phyloP scores from a whole-genome alignment of 1,140 invertebrate species.

The Caenorhabditis tropicalis region DNA sequence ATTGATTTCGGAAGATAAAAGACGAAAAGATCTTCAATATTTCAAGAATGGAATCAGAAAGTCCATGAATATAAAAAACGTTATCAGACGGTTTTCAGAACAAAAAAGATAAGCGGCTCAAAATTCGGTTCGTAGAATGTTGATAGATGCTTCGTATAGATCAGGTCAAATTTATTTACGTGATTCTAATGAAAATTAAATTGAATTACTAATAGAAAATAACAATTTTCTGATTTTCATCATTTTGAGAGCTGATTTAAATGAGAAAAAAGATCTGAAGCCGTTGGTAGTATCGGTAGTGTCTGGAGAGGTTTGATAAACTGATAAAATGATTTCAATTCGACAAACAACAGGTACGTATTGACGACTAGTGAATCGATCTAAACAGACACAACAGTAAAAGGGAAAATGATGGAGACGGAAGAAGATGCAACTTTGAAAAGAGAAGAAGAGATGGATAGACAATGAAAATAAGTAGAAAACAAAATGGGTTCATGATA shows the following conservation, averaged over 20 bases:
- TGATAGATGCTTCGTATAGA: neutral
- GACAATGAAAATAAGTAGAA: neutral
- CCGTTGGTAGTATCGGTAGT: neutral
- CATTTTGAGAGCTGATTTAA: too few species aligned
- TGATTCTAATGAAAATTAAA: neutral
- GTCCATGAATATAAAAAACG: neutral
- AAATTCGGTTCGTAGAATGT: neutral
- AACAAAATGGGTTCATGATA: neutral
- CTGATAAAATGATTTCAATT: constrained; percentile 16
- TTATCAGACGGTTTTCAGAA: neutral
- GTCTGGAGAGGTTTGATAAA: neutral
- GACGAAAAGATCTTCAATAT: neutral
- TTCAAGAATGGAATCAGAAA: neutral
- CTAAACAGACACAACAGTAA: neutral
- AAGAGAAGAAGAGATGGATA: too few species aligned
- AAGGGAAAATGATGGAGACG: neutral
- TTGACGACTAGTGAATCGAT: neutral
- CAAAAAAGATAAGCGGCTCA: neutral
- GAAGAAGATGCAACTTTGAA: neutral
- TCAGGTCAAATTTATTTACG: neutral
- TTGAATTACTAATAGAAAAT: too few species aligned
- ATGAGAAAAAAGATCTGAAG: neutral
- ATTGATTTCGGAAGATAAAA: neutral
- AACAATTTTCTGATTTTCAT: too few species aligned
- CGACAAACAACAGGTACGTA: constrained; percentile 6